Conservation (phyloP, 2,113 vertebrate species). For the Alces alces region DNA sequence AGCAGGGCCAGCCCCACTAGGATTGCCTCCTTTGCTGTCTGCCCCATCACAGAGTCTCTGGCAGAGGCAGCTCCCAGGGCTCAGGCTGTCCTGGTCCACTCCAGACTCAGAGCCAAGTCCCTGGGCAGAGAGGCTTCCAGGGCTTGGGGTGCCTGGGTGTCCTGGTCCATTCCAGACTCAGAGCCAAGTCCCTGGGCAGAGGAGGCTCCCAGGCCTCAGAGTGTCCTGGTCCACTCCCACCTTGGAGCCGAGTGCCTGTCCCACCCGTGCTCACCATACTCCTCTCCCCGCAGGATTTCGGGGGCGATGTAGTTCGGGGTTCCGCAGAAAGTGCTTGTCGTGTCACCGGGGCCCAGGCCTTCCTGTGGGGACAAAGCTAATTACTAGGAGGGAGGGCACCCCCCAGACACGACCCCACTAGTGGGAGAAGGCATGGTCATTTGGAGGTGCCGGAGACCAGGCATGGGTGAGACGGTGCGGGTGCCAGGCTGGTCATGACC, state of each 20-base stretch:
- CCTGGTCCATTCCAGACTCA: not conserved
- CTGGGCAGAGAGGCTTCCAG: not conserved
- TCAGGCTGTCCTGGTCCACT: not conserved
- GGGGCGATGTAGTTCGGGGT: slow-evolving; percentile 99
- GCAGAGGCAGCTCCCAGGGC: not conserved
- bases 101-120: not conserved
- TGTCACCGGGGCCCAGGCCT: slow-evolving; percentile 97
- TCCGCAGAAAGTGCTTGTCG: slow-evolving; percentile 98
- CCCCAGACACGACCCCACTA: accelerated
- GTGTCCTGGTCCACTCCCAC: accelerated
- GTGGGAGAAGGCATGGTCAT: not conserved
- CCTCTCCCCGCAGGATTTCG: slow-evolving; percentile 97
- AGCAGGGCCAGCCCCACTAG: too few species aligned
- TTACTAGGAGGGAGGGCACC: not conserved
- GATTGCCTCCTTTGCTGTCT: not conserved
- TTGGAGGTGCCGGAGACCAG: not conserved
- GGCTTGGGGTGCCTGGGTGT: accelerated
- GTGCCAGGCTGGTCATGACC: not conserved
- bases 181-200: not conserved
- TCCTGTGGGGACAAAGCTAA: slow-evolving; percentile 82
- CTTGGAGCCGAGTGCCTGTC: accelerated
- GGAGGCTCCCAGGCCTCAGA: accelerated
- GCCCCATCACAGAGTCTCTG: not conserved
- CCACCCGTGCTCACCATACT: slow-evolving; percentile 87
- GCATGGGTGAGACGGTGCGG: accelerated